Base-by-base conservation (phyloP, 2,888 invertebrate species). In the Epinotia demarniana region DNA sequence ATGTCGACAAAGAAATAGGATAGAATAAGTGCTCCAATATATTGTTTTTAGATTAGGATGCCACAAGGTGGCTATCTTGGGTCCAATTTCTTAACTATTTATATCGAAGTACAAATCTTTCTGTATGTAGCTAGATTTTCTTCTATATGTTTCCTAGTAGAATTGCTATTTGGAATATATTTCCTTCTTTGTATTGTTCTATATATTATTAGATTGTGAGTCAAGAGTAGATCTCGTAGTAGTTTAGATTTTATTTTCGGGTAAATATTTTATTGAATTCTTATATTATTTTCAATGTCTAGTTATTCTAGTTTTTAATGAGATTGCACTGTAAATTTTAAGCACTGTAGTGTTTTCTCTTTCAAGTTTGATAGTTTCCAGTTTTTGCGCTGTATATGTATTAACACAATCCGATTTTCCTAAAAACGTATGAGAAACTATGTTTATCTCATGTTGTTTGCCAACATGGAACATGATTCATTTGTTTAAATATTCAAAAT, bases 161-260 rank as follows among this genome's bases (percentile, higher is more conserved):
- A 84, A 84, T 81, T 82, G 79, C 75, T 79, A 81, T 73, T 78
- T 79, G 79, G 81, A 81, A 79, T 43, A 58, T 68, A 46, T 57
- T 70, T 73, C 61, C 23, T 75, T 60, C 62, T 72, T 66, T 75
- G 33, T 18, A 57, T 12, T 39, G 8, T 39, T 39, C 39, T 39
- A 9, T 60, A 58, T 69, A 19, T 73, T 77, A 71, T 39, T 77
- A 63, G 66, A 70, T 70, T 73, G 73, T 73, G 75, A 66, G 75
- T 72, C 73, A 80, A 79, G 68, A 67, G 80, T 84, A 85, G 84
- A 85, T 84, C 84, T 85, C 84, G 80, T 84, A 83, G 80, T 84
- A 82, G 81, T 79, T 75, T 81, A 83, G 80, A 72, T 73, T 71
- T 77, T 72, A 73, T 53, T 27, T 70, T 53, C 69, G 63, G 75